Conservation (phyloP, 2,113 vertebrate genomes). For the Herpetotheres cachinnans region DNA sequence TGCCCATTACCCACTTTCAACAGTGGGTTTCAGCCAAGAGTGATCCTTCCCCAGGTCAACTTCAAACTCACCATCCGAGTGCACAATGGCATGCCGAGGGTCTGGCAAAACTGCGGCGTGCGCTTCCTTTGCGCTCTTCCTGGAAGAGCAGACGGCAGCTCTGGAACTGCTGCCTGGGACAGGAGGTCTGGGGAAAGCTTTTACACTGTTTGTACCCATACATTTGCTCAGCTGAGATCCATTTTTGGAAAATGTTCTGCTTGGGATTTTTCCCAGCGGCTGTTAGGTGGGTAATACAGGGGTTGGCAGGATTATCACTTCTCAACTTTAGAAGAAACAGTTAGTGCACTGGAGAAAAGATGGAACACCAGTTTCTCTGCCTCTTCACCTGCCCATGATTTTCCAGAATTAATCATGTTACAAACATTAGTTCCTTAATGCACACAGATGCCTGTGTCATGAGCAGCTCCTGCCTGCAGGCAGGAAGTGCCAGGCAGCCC, state of each 20-base stretch:
- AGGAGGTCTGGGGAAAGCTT: neutral
- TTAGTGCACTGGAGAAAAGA: neutral
- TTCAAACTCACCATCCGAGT: neutral
- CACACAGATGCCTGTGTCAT: neutral
- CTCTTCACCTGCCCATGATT: neutral
- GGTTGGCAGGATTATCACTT: neutral
- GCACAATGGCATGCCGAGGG: neutral
- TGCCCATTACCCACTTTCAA: neutral
- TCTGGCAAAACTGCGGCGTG: fast-evolving
- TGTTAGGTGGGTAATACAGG: neutral
- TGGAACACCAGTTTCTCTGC: neutral
- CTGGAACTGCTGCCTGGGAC: neutral
- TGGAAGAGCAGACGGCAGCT: neutral
- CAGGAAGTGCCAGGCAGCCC: neutral
- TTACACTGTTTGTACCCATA: neutral
- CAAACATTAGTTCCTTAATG: neutral
- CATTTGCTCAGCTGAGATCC: neutral
- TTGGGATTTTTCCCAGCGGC: neutral
- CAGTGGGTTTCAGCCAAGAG: neutral
- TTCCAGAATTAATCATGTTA: neutral
- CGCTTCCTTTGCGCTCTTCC: neutral
- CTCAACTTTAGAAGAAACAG: neutral
- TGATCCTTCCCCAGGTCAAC: neutral
- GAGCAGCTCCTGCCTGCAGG: neutral
- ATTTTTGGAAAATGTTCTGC: neutral